phyloP scores from a whole-genome alignment of 2,113 vertebrate genomes.

The Polypterus senegalus region DNA sequence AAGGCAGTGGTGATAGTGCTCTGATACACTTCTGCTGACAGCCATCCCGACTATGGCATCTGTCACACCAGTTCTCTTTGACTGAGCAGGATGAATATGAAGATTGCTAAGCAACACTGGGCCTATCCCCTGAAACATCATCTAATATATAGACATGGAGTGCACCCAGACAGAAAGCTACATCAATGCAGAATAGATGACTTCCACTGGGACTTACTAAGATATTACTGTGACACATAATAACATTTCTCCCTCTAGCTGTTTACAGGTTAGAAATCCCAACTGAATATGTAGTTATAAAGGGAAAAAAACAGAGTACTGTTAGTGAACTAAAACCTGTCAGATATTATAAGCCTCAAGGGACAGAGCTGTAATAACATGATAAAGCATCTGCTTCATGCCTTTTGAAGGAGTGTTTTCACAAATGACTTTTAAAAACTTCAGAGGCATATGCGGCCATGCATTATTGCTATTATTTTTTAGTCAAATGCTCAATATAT shows the following conservation, averaged over 20 bases:
- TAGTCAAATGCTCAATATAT: too few relatives aligned
- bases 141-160: background rate
- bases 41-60: conserved; percentile 23
- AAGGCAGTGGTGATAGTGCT: too few relatives aligned
- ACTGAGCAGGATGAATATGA: conserved; percentile 17
- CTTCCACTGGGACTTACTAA: conserved; percentile 14
- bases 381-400: conserved; percentile 14
- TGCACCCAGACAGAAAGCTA: background rate
- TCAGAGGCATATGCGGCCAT: too few relatives aligned
- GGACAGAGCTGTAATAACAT: conserved; percentile 18
- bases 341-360: conserved; percentile 20
- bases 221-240: conserved; percentile 27
- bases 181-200: conserved; percentile 7
- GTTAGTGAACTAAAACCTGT: conserved; percentile 20
- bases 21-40: too few relatives aligned
- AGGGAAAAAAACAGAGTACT: conserved; percentile 12
- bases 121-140: background rate
- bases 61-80: conserved; percentile 28
- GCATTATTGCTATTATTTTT: too few relatives aligned
- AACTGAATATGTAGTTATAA: conserved; percentile 19
- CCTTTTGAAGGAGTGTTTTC: conserved; percentile 1
- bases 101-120: background rate
- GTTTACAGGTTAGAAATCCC: conserved; percentile 17
- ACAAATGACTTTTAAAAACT: too few relatives aligned
- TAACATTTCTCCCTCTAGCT: conserved; percentile 19